Percentiles rank a stretch among this genome's conserved stretches.
phyloP scores from a whole-genome alignment of 1,140 invertebrate genomes.

The Pachyrhynchus sulphureomaculatus region DNA sequence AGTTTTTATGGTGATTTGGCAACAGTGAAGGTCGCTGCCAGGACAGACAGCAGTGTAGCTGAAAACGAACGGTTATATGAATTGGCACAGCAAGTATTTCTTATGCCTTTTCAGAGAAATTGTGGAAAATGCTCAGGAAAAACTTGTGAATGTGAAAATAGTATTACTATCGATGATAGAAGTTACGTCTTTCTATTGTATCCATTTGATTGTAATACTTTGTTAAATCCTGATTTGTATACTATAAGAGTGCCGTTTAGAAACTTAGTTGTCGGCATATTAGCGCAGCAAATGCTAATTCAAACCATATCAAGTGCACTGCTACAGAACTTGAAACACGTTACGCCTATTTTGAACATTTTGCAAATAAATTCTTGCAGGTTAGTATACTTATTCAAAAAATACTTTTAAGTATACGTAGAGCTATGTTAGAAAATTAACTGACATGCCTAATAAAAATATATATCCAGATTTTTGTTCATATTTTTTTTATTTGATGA shows the following conservation, averaged over 20 bases:
- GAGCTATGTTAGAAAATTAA: no score
- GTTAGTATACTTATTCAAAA: not conserved
- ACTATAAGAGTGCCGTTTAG: conserved; percentile 81
- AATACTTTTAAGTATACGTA: no score
- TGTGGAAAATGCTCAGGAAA: conserved; percentile 44
- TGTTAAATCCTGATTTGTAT: conserved; percentile 75
- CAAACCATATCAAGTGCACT: conserved; percentile 86
- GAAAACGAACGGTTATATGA: conserved; percentile 81
- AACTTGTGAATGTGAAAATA: conserved; percentile 43
- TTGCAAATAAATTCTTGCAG: conserved; percentile 57
- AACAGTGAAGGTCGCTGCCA: conserved; percentile 89
- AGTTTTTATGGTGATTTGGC: conserved; percentile 92
- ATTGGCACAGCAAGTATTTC: conserved; percentile 79
- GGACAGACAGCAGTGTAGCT: conserved; percentile 77
- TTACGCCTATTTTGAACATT: conserved; percentile 60
- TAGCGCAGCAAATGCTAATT: conserved; percentile 88
- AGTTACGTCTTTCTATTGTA: conserved; percentile 91
- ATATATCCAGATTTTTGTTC: no score
- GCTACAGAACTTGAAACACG: conserved; percentile 66
- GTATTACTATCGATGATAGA: conserved; percentile 66
- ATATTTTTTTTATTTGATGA: no score
- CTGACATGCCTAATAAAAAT: no score
- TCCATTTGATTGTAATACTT: conserved; percentile 70
- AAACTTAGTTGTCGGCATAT: conserved; percentile 80
- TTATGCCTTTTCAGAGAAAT: conserved; percentile 58